Percentiles rank a stretch among this genome's conserved stretches.
phyloP scores from a whole-genome alignment of 1,140 invertebrate species.

The Cylas formicarius region DNA sequence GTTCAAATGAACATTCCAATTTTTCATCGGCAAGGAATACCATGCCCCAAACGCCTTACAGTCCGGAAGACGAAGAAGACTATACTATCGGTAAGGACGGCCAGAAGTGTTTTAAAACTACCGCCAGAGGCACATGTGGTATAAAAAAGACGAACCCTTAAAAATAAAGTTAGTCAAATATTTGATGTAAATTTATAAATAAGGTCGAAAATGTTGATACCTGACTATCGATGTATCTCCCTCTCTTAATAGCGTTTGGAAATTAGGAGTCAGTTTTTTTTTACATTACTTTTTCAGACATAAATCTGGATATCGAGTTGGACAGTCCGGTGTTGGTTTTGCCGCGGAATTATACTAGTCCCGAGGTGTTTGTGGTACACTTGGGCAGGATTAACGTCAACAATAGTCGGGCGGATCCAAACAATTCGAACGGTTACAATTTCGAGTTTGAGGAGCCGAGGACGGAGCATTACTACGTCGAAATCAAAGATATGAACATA shows the following conservation, averaged over 20 bases:
- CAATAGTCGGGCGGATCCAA: constrained; percentile 38
- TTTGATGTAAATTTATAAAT: no score
- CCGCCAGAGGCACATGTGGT: no score
- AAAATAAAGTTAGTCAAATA: no score
- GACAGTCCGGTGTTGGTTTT: constrained; percentile 87
- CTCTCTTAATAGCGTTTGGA: no score
- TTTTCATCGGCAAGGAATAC: constrained; percentile 36
- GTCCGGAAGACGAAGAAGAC: constrained; percentile 39
- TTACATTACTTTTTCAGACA: constrained; percentile 18
- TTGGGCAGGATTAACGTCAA: constrained; percentile 77
- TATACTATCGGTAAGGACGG: constrained; percentile 35
- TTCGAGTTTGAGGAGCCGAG: constrained; percentile 23
- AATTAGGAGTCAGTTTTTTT: no score
- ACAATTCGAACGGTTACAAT: constrained; percentile 14
- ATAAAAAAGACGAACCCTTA: no score
- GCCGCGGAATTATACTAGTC: constrained; percentile 64
- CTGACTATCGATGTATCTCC: no score
- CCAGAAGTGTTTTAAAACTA: constrained; percentile 1
- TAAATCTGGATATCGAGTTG: constrained; percentile 66
- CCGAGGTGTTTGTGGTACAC: constrained; percentile 85
- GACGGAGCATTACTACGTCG: constrained; percentile 50
- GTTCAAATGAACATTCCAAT: constrained; percentile 37
- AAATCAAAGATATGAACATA: constrained; percentile 80
- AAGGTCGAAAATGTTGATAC: no score
- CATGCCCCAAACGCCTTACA: constrained; percentile 42